A percentile compares a stretch with the other conserved stretches of the same genome.
Conservation (phyloP, 2,797 vertebrate species). For the Buceros bicornis region DNA sequence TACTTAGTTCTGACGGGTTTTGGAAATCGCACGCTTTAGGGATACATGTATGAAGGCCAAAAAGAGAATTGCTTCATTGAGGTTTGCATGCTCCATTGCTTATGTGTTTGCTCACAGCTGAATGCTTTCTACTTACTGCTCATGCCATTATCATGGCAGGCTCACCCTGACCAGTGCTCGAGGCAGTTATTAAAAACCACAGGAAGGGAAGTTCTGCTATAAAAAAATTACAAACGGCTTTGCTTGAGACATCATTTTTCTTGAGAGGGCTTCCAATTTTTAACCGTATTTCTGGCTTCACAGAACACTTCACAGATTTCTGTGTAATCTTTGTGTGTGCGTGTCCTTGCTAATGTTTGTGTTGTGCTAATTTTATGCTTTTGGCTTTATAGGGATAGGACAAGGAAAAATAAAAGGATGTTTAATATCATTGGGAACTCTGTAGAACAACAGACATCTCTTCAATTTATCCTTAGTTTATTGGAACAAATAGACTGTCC, state of each 20-base stretch:
- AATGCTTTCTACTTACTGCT: background rate
- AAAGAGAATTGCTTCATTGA: background rate
- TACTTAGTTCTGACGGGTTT: background rate
- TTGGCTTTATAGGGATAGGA: background rate
- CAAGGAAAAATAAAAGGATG: background rate
- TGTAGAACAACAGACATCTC: background rate
- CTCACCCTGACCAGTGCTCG: background rate
- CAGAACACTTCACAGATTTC: background rate
- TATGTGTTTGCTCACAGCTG: background rate
- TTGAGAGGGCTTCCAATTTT: background rate
- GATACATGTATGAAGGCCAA: background rate
- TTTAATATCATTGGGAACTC: background rate
- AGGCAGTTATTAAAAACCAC: background rate
- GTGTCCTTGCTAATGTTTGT: background rate
- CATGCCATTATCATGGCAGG: background rate
- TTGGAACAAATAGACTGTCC: background rate
- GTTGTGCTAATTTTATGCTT: background rate
- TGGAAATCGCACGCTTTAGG: background rate
- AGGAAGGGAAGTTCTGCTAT: background rate
- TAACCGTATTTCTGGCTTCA: background rate
- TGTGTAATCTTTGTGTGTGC: background rate
- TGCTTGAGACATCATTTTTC: background rate
- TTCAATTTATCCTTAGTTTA: slow-evolving; percentile 1
- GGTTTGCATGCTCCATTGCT: background rate
- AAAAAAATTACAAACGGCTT: background rate